A percentile compares a stretch with the other conserved stretches of the same genome.
Conservation (phyloP, 2,888 invertebrate species). For the Nasonia oneida region DNA sequence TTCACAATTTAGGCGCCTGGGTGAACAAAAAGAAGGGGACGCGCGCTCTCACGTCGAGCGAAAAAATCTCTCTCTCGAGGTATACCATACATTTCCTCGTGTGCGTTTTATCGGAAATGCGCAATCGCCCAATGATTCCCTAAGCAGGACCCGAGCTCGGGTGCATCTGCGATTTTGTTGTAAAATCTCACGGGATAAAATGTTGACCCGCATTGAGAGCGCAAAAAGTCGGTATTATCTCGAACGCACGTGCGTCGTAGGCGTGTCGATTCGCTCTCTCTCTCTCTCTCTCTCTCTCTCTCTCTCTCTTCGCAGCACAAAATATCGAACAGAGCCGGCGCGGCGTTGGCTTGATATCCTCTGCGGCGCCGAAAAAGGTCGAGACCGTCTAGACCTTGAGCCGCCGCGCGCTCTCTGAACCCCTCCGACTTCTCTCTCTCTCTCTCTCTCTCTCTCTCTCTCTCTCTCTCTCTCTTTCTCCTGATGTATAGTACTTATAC, state of each 20-base stretch:
- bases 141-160: too few species aligned
- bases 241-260: not conserved
- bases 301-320: not conserved
- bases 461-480: not conserved
- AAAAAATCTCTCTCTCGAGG: too few species aligned
- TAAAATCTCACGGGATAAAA: too few species aligned
- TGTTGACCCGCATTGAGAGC: not conserved
- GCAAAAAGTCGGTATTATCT: not conserved
- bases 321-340: conserved; percentile 1
- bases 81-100: too few species aligned
- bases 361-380: conserved; percentile 7
- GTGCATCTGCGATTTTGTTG: too few species aligned
- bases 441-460: not conserved
- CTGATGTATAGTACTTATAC: not conserved
- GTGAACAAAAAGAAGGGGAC: too few species aligned
- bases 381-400: conserved; percentile 14
- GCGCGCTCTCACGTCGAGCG: too few species aligned
- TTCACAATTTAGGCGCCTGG: not conserved
- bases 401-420: not conserved
- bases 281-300: not conserved
- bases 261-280: not conserved
- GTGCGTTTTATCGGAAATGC: too few species aligned
- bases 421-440: not conserved
- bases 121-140: too few species aligned
- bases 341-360: not conserved